A percentile compares a stretch with the other conserved stretches of the same genome.
Conservation (phyloP, 2,113 vertebrate genomes). For the Elgaria multicarinata region DNA sequence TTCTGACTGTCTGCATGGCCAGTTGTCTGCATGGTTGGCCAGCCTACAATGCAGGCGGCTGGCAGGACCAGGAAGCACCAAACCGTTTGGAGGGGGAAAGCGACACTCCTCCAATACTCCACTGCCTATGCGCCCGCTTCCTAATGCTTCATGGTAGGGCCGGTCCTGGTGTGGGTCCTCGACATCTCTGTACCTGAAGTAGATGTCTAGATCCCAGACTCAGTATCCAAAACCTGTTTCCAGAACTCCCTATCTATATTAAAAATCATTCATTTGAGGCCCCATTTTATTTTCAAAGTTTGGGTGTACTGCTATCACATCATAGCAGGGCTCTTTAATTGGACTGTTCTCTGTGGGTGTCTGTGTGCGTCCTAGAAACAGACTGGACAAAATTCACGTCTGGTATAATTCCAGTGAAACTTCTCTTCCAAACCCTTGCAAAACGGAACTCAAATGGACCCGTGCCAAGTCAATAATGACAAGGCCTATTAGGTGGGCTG, state of each 20-base stretch:
- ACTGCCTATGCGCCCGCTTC: no score
- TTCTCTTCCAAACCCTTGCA: conserved; percentile 47
- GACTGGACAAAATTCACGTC: neutral
- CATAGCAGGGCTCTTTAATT: neutral
- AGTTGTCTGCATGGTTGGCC: no score
- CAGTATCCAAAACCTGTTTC: neutral
- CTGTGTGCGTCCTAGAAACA: neutral
- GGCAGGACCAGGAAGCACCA: no score
- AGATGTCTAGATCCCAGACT: neutral
- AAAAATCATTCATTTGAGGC: neutral
- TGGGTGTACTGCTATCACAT: neutral
- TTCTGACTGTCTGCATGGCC: no score
- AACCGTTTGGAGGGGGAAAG: no score
- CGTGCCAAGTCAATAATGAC: conserved; percentile 57
- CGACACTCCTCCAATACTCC: no score
- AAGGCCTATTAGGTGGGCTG: conserved; percentile 40
- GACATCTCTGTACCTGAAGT: neutral
- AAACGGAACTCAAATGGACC: conserved; percentile 49
- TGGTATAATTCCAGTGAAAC: neutral
- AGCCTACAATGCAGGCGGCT: no score
- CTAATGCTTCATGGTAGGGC: no score
- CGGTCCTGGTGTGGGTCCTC: no score
- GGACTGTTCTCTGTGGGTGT: neutral
- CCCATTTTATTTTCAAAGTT: neutral
- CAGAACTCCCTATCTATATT: neutral